Conservation (phyloP, 2,797 vertebrate species). For the Myripristis jacobus region DNA sequence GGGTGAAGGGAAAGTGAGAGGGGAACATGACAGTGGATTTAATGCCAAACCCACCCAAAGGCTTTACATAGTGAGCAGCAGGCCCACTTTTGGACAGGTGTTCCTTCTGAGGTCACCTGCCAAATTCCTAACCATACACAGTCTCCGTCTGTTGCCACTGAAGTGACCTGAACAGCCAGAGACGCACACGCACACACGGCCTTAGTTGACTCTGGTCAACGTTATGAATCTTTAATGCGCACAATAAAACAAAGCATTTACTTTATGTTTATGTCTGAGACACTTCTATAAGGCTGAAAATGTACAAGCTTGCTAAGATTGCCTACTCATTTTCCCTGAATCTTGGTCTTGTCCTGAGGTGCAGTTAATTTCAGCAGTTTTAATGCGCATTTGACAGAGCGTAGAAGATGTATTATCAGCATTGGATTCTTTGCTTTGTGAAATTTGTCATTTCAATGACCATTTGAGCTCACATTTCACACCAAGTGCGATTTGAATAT, state of each 20-base stretch:
- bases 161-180: slow-evolving; percentile 44
- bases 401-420: slow-evolving; percentile 75
- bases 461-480: slow-evolving; percentile 66
- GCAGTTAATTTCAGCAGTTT: slow-evolving; percentile 68
- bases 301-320: slow-evolving; percentile 37
- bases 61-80: slow-evolving; percentile 60
- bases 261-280: slow-evolving; percentile 21
- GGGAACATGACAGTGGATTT: slow-evolving; percentile 66
- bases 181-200: slow-evolving; percentile 44
- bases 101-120: slow-evolving; percentile 64
- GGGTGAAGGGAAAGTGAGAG: slow-evolving; percentile 51
- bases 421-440: slow-evolving; percentile 66
- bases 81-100: slow-evolving; percentile 72
- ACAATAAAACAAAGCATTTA: slow-evolving; percentile 54
- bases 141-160: slow-evolving; percentile 67
- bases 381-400: slow-evolving; percentile 73
- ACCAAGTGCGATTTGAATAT: slow-evolving; percentile 73
- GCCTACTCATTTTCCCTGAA: slow-evolving; percentile 49
- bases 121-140: slow-evolving; percentile 67
- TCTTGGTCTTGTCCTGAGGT: slow-evolving; percentile 55
- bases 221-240: slow-evolving; percentile 54
- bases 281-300: slow-evolving; percentile 34
- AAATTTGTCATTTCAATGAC: slow-evolving; percentile 74
- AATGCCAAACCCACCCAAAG: slow-evolving; percentile 72
- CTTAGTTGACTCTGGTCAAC: slow-evolving; percentile 57